Evolutionary conservation across 2,113 vertebrate genomes (phyloP).

Genomic region (Nycticryphes semicollaris): DNA sequence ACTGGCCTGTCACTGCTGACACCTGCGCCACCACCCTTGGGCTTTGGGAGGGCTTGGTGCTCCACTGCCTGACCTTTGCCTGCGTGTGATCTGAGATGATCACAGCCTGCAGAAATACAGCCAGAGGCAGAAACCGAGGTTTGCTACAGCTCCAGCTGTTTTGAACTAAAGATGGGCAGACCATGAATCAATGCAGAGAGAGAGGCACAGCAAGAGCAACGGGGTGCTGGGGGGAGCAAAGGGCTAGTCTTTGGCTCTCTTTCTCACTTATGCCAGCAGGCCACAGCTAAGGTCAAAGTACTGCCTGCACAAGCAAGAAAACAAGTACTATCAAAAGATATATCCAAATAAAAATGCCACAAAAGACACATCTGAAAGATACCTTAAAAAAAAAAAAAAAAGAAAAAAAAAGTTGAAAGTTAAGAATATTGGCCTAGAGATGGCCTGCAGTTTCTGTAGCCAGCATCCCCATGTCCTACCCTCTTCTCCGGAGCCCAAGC

Average conservation of each 20-base stretch:
- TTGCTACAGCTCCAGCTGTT: background rate
- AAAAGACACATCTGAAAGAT: background rate
- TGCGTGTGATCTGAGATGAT: conserved; percentile 17
- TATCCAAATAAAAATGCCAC: background rate
- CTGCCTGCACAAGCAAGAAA: background rate
- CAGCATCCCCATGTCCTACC: background rate
- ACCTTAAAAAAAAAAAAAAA: background rate
- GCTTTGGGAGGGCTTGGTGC: background rate
- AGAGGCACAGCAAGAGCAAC: background rate
- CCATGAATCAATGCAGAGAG: background rate
- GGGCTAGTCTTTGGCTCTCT: background rate
- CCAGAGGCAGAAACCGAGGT: background rate
- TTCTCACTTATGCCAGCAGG: background rate
- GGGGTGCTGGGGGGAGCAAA: fast-evolving
- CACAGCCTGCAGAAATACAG: conserved; percentile 36
- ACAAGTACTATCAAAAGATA: background rate
- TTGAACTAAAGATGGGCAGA: background rate
- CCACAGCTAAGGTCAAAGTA: background rate
- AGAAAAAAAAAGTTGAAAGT: background rate
- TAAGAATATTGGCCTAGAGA: background rate
- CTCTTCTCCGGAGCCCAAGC: background rate
- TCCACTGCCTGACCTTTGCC: background rate
- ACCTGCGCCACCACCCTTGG: background rate
- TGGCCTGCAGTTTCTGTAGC: background rate
- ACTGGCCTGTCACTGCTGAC: background rate